Percentiles rank a stretch among this genome's conserved stretches.
These are phyloP conservation scores for Onthophagus taurus DNA, from an alignment of 1,140 invertebrate genomes.

Conservation along the genomic window DNA sequence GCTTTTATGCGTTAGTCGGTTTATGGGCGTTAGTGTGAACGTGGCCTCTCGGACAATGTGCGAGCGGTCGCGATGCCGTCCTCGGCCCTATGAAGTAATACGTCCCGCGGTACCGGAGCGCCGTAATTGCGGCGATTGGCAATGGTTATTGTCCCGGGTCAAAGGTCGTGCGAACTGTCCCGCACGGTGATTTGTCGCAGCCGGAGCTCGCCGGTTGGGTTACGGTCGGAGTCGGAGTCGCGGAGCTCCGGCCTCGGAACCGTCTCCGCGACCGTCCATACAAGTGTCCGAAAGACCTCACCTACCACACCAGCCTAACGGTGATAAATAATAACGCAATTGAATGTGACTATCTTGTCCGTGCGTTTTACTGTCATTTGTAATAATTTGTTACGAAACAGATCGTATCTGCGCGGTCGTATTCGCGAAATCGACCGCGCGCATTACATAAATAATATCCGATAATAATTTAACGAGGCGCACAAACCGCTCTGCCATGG, in stretches of 20 bases:
- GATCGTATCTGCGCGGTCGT: slow-evolving; percentile 7
- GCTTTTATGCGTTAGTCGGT: no score
- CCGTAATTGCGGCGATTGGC: slow-evolving; percentile 33
- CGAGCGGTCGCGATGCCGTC: no score
- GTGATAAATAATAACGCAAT: slow-evolving; percentile 26
- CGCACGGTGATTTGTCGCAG: slow-evolving; percentile 34
- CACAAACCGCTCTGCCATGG: no score
- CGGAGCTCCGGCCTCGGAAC: not conserved
- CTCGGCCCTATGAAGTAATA: slow-evolving; percentile 20
- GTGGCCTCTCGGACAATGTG: no score
- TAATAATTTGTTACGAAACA: slow-evolving; percentile 10
- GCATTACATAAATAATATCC: no score
- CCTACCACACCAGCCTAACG: slow-evolving; percentile 19
- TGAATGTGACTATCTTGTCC: slow-evolving; percentile 17
- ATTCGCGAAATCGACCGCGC: no score
- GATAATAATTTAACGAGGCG: no score
- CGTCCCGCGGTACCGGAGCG: slow-evolving; percentile 19
- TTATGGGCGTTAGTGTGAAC: no score
- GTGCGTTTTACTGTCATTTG: slow-evolving; percentile 8
- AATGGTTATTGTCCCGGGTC: slow-evolving; percentile 34
- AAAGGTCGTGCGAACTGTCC: slow-evolving; percentile 37
- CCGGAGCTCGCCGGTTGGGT: slow-evolving; percentile 15
- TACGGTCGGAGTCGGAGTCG: not conserved
- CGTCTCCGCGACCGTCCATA: slow-evolving; percentile 6
- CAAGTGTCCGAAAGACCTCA: slow-evolving; percentile 19